Evolutionary conservation across 1,140 invertebrate species (phyloP), one percentile per base, ranked within the genome.

Genomic region (Rhyzopertha dominica): DNA sequence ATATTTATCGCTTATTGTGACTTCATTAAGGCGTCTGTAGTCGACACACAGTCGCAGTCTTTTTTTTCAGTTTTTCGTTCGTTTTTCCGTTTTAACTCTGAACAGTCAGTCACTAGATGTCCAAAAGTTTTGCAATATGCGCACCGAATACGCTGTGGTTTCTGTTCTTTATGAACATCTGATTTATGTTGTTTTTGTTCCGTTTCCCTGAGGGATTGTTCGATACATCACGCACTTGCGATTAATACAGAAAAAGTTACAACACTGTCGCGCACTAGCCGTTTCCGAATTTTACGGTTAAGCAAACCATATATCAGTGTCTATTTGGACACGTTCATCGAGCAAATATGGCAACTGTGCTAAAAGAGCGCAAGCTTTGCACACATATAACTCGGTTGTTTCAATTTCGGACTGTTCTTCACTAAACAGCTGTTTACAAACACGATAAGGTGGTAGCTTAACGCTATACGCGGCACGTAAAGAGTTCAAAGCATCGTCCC

Each of bases 91-190:
- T n/a, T n/a, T n/a, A n/a, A n/a, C n/a, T 32, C 16, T 7, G 9
- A 14, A 14, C 31, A 32, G 7, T 32, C 31, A 8, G 8, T 14
- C 5, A 7, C 14, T 14, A 14, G 9, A 13, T 32, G 31, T 8
- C 31, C 31, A 14, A 14, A 32, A 32, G 9, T 10, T 32, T 32
- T 32, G 16, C 31, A 32, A 32, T 10, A 32, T 10, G 7, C 16
- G 16, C 31, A 32, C 13, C 14, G 8, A 10, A 10, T 14, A 14
- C 31, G 31, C 31, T 32, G 9, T 7, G 7, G 24, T 8, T 8
- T n/a, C n/a, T 26, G 7, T 26, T 32, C n/a, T n/a, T n/a, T n/a
- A n/a, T n/a, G n/a, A n/a, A n/a, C n/a, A n/a, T n/a, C n/a, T n/a
- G n/a, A n/a, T n/a, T n/a, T n/a, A n/a, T n/a, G n/a, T n/a, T n/a